A percentile compares a stretch with the other conserved stretches of the same genome.
Conservation (phyloP, 2,888 invertebrate genomes). For the Aphodius granarius region DNA sequence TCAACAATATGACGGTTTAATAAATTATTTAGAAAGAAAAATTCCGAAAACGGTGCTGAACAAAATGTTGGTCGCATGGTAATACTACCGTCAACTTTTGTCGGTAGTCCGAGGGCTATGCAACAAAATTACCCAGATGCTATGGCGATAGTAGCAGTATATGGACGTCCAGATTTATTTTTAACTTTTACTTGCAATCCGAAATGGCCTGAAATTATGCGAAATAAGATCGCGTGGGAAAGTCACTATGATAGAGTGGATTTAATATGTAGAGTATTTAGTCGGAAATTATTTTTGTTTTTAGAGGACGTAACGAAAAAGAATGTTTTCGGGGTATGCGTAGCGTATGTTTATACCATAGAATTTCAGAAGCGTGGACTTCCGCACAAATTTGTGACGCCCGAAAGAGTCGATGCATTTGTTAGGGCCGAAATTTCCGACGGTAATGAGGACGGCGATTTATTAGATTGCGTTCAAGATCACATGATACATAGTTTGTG, state of each 20-base stretch:
- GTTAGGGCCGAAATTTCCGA: conserved; percentile 6
- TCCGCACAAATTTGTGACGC: not conserved
- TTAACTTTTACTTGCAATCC: conserved; percentile 38
- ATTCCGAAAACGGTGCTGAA: not conserved
- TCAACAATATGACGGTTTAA: not conserved
- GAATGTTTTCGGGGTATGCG: conserved; percentile 17
- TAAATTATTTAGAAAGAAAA: not conserved
- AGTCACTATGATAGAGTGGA: conserved; percentile 44
- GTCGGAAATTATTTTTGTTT: conserved; percentile 26
- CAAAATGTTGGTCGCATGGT: conserved; percentile 41
- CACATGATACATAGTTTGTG: too few relatives aligned
- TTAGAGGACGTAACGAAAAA: conserved; percentile 18
- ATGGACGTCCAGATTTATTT: conserved; percentile 46
- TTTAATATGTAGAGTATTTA: conserved; percentile 37
- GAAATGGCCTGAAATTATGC: conserved; percentile 47
- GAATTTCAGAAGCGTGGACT: conserved; percentile 32
- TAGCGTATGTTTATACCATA: conserved; percentile 26
- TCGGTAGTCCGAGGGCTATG: conserved; percentile 41
- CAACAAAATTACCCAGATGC: conserved; percentile 50
- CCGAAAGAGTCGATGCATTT: not conserved
- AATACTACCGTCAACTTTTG: conserved; percentile 29
- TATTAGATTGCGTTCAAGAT: too few relatives aligned
- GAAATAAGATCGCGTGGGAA: conserved; percentile 40
- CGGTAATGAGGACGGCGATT: too few relatives aligned
- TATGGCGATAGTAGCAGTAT: conserved; percentile 51